Evolutionary conservation across 2,888 invertebrate genomes (phyloP), one percentile per base, ranked within the genome.

Genomic region (Amphipyra berbera): DNA sequence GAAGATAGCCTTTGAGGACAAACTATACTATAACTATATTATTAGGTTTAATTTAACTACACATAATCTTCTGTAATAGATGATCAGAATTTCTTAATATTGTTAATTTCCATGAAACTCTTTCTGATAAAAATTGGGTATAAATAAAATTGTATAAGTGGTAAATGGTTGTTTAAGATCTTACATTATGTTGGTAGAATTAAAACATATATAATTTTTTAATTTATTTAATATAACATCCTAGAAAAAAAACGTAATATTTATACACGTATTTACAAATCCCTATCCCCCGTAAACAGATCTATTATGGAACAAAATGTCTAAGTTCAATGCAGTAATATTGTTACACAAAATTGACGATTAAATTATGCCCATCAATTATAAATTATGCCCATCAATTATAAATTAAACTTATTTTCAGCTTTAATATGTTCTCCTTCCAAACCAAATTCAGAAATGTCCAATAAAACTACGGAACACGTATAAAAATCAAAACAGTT

Each of bases 1-100:
- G 94, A 68, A 90, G 91, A 74, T 93, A 93, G 84, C 86, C 81
- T 57, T 66, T 47, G 57, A 57, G 57, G 52, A 73, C 65, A 21
- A 21, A 21, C 3, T 61, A 63, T 70, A 75, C n/a, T n/a, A n/a
- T n/a, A n/a, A n/a, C n/a, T n/a, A n/a, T n/a, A 56, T 61, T 56
- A 49, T 62, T 79, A 79, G 75, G 61, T 63, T 66, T 79, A 79
- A 83, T 79, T 76, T 68, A 62, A 68, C 59, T 57, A 48, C 46
- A 46, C 38, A 48, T 61, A 53, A 66, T 74, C 62, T 73, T 68
- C 64, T 72, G 59, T 69, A 62, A 81, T 56, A 72, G 65, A 74
- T 73, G 64, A 68, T 79, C 66, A 58, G 74, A 78, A 79, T 73
- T 76, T 78, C 55, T 58, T 70, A 65, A 65, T 72, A 62, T 73